Percentiles rank a stretch among this genome's conserved stretches.
phyloP scores from a whole-genome alignment of 2,888 invertebrate species.

The Drosophila borealis region DNA sequence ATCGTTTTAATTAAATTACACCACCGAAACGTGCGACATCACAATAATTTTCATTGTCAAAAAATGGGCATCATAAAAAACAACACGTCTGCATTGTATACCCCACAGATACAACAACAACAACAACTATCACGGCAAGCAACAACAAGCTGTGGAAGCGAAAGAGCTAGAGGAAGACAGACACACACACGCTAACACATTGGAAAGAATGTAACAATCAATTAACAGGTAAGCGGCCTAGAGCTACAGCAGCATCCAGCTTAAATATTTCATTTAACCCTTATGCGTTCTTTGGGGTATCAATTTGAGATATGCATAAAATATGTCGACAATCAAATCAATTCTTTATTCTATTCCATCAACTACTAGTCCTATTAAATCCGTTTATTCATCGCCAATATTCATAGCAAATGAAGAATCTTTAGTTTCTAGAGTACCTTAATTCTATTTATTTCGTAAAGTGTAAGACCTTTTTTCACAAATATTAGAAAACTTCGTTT shows the following conservation, averaged over 20 bases:
- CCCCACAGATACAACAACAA: conserved; percentile 13
- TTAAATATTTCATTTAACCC: conserved; percentile 57
- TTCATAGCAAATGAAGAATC: no score
- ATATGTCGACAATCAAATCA: no score
- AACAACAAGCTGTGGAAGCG: conserved; percentile 16
- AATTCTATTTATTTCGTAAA: no score
- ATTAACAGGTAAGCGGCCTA: conserved; percentile 75
- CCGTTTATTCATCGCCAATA: no score
- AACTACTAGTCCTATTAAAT: no score
- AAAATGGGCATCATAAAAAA: conserved; percentile 75
- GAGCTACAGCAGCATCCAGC: conserved; percentile 18
- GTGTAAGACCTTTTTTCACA: no score
- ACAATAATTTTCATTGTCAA: conserved; percentile 80
- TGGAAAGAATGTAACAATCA: conserved; percentile 78
- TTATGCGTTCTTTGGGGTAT: background rate
- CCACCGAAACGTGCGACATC: conserved; percentile 74
- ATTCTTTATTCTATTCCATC: no score
- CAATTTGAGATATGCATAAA: no score
- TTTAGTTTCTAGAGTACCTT: no score
- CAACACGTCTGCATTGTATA: conserved; percentile 68
- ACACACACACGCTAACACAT: conserved; percentile 9
- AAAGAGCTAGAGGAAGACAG: conserved; percentile 1
- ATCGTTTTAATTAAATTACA: conserved; percentile 82
- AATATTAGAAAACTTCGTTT: no score
- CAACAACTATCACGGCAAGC: conserved; percentile 3